These are phyloP conservation scores for Orthosia cruda DNA, from an alignment of 2,888 invertebrate species.

Conservation along the genomic window DNA sequence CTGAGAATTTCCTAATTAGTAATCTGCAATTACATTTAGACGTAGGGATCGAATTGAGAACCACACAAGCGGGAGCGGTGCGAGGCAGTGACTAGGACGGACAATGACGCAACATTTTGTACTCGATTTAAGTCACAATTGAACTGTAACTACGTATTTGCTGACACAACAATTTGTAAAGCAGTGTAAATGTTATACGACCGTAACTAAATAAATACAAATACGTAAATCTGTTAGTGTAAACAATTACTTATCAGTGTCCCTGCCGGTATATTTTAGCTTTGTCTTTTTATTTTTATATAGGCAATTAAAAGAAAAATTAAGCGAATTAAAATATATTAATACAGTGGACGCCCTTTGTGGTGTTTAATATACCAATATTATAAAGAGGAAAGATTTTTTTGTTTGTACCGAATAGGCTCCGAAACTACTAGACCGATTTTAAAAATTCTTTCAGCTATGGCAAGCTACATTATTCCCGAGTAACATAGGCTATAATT, in stretches of 20 bases:
- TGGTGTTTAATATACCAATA: not conserved
- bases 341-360: not conserved
- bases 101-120: constrained; percentile 49
- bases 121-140: constrained; percentile 42
- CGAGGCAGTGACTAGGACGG: constrained; percentile 45
- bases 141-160: constrained; percentile 40
- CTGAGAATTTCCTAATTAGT: constrained; percentile 58
- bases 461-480: too few species aligned
- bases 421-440: too few species aligned
- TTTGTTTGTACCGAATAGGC: too few species aligned
- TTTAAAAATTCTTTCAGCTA: too few species aligned
- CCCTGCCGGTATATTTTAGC: not conserved
- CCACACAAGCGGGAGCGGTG: constrained; percentile 27
- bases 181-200: constrained; percentile 16
- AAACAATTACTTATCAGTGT: constrained; percentile 19
- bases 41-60: constrained; percentile 50
- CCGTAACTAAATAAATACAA: too few species aligned
- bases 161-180: constrained; percentile 31
- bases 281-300: not conserved
- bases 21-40: constrained; percentile 58
- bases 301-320: not conserved
- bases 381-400: too few species aligned
- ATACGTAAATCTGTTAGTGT: constrained; percentile 4
- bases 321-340: not conserved
- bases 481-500: too few species aligned